Evolutionary conservation across 2,113 vertebrate genomes (phyloP), one percentile per base, ranked within the genome.

Genomic region (Triplophysa siluroides): DNA sequence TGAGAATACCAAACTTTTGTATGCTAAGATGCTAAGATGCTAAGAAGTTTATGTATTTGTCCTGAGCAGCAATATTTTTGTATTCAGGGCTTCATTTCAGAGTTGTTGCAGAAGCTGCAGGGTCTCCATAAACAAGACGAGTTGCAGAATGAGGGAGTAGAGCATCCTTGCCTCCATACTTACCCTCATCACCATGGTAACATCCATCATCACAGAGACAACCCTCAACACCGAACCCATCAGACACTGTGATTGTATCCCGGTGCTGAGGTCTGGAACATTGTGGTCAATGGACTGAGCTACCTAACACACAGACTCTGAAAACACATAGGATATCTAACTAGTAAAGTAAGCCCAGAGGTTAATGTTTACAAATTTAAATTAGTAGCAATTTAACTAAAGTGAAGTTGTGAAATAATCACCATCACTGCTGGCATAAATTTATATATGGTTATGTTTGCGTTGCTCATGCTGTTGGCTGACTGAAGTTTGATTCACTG

Each of bases 91-190:
- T 96, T 96, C 81, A 81, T 93, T 85, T 85, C n/a, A 14, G 93
- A 95, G 84, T 88, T 96, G 77, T 85, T 96, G 83, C 81, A 16
- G 12, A 95, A 92, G 86, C 88, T 96, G 19, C 89, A 90, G 8
- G 93, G 94, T 13, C 91, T 95, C 43, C 94, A 93, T 56, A 96
- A 93, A 85, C 92, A 96, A 85, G 91, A 94, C 0, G 93, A 91
- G 60, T 88, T 92, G 65, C 92, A 86, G 86, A 93, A 86, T 1
- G 82, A 91, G 81, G 91, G 92, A 81, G 83, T 93, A 11, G 92
- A 91, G 85, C 91, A 92, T 84, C 87, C 91, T 89, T 7, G 88
- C 81, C 76, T 83, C 76, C 88, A 92, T 76, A 85, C 81, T 14
- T 77, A 79, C 58, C 81, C 79, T 64, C 85, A 84, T 72, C 82